These are phyloP conservation scores for Nicator chloris DNA, from an alignment of 2,113 vertebrate species.

Conservation along the genomic window DNA sequence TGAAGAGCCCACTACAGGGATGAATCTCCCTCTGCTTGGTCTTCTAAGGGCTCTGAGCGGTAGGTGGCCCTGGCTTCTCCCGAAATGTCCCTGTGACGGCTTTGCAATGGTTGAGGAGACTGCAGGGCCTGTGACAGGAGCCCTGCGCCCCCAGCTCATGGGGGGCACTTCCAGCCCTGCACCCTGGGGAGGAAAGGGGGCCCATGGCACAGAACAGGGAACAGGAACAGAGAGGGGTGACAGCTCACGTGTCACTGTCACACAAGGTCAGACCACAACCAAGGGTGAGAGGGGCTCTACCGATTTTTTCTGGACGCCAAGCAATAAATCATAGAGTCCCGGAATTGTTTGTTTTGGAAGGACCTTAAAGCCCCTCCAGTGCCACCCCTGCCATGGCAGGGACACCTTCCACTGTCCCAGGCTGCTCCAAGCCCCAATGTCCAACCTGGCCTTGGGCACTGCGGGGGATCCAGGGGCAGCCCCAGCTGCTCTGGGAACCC, in stretches of 20 bases:
- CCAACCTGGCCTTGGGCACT: neutral
- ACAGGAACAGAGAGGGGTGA: accelerated
- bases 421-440: neutral
- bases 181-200: too few relatives aligned
- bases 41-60: neutral
- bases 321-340: neutral
- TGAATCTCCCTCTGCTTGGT: neutral
- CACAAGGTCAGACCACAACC: neutral
- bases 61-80: neutral
- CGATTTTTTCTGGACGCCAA: neutral
- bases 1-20: neutral
- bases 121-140: neutral
- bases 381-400: neutral
- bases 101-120: neutral
- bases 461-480: neutral
- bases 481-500: neutral
- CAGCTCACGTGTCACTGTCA: neutral
- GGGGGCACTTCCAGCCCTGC: neutral
- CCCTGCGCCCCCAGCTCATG: accelerated
- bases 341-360: neutral
- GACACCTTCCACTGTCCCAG: neutral
- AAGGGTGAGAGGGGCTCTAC: neutral
- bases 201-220: accelerated
- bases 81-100: accelerated
- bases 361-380: accelerated